phyloP scores from a whole-genome alignment of 1,140 invertebrate genomes.

The Heliconius melpomene region DNA sequence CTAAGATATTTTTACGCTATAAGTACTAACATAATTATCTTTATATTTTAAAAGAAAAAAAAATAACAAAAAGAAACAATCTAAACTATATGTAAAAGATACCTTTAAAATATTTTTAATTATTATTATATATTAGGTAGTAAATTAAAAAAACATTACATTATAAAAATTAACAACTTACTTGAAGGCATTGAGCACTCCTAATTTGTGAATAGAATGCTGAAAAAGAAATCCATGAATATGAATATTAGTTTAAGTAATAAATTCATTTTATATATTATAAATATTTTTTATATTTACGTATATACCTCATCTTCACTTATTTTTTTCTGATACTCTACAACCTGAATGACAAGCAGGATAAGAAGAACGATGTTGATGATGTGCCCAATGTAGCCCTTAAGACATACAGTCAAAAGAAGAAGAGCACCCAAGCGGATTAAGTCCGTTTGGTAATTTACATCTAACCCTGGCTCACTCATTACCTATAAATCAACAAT shows the following conservation, averaged over 20 bases:
- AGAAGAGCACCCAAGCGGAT: slow-evolving; percentile 48
- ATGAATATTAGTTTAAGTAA: not conserved
- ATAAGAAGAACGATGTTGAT: slow-evolving; percentile 48
- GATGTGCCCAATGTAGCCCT: slow-evolving; percentile 50
- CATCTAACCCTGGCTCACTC: slow-evolving; percentile 23
- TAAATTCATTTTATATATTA: not conserved
- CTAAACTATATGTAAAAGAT: too few relatives aligned
- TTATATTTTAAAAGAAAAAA: too few relatives aligned
- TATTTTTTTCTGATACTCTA: slow-evolving; percentile 33
- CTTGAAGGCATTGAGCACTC: slow-evolving; percentile 55
- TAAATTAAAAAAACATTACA: too few relatives aligned
- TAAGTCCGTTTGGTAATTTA: slow-evolving; percentile 48
- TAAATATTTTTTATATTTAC: not conserved
- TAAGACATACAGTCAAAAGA: slow-evolving; percentile 53
- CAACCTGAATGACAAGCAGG: slow-evolving; percentile 39
- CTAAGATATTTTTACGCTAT: too few relatives aligned
- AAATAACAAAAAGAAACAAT: too few relatives aligned
- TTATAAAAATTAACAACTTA: slow-evolving; percentile 42
- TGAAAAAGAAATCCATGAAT: slow-evolving; percentile 43
- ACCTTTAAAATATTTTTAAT: too few relatives aligned
- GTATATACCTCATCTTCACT: slow-evolving; percentile 45
- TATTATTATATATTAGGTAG: too few relatives aligned
- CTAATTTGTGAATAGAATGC: slow-evolving; percentile 61
- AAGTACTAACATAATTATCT: too few relatives aligned
- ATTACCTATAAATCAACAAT: not conserved